Evolutionary conservation across 2,797 vertebrate genomes (phyloP).

Genomic region (Bufotes viridis): DNA sequence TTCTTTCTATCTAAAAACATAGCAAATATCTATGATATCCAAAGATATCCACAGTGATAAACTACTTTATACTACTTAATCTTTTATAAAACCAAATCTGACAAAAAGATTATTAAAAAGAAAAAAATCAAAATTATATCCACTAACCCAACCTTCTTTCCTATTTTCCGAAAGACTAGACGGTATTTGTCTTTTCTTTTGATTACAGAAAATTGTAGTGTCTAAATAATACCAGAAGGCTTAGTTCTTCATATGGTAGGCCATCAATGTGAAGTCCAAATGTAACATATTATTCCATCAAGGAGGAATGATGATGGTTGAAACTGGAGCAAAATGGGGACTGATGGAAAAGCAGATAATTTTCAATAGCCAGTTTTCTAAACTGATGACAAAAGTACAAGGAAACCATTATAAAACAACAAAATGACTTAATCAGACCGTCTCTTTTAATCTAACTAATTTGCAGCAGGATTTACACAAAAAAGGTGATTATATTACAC

Average conservation of each 20-base stretch:
- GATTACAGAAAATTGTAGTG: slow-evolving; percentile 31
- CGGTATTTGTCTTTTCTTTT: slow-evolving; percentile 29
- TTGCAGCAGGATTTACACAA: neutral
- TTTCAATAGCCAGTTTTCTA: neutral
- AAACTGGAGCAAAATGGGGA: slow-evolving; percentile 22
- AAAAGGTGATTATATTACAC: slow-evolving; percentile 13
- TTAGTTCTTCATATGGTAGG: neutral
- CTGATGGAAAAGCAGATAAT: slow-evolving; percentile 23
- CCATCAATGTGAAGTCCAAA: slow-evolving; percentile 23
- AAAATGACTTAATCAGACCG: slow-evolving; percentile 3
- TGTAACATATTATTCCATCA: slow-evolving; percentile 45
- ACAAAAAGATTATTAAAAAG: neutral
- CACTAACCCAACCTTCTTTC: neutral
- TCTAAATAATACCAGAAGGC: slow-evolving; percentile 31
- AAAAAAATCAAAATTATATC: neutral
- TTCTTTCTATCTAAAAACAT: neutral
- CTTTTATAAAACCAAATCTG: neutral
- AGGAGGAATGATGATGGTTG: slow-evolving; percentile 20
- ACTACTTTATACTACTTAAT: neutral
- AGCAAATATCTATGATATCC: neutral
- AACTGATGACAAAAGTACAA: slow-evolving; percentile 20
- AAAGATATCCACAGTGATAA: neutral
- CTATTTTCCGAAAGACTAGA: slow-evolving; percentile 27
- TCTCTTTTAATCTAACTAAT: neutral
- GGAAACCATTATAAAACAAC: slow-evolving; percentile 32